Conservation (phyloP, 1,140 invertebrate genomes). For the Papilio aristodemus region DNA sequence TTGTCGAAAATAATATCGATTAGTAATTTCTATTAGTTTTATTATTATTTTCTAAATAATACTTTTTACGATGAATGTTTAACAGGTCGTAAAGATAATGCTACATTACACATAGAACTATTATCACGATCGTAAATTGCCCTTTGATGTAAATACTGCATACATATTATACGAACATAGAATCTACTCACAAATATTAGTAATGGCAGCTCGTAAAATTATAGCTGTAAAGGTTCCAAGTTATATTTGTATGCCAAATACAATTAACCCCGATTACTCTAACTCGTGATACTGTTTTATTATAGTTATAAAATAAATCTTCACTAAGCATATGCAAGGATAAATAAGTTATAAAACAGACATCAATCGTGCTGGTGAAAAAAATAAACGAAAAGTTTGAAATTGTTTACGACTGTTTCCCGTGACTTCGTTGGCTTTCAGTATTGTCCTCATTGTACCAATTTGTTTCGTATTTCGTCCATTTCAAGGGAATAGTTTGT, state of each 20-base stretch:
- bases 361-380: background rate
- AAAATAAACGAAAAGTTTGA: background rate
- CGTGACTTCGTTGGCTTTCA: background rate
- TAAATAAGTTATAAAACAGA: background rate
- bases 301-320: constrained; percentile 11
- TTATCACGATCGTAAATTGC: constrained; percentile 15
- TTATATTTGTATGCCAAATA: constrained; percentile 18
- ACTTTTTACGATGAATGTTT: background rate
- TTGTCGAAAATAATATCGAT: background rate
- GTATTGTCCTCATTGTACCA: too few relatives aligned
- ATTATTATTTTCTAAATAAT: background rate
- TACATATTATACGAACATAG: background rate
- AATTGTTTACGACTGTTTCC: background rate
- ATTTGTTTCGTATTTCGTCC: too few relatives aligned
- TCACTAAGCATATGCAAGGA: constrained; percentile 3
- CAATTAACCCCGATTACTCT: constrained; percentile 9
- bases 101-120: background rate
- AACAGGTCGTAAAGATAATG: background rate
- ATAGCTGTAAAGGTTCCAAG: constrained; percentile 5
- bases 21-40: background rate
- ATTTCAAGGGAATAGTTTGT: too few relatives aligned
- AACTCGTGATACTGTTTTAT: constrained; percentile 4
- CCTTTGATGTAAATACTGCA: constrained; percentile 6
- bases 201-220: constrained; percentile 11
- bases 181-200: background rate